These are phyloP conservation scores for Acanthis flammea DNA, from an alignment of 2,797 vertebrate genomes.

Conservation along the genomic window DNA sequence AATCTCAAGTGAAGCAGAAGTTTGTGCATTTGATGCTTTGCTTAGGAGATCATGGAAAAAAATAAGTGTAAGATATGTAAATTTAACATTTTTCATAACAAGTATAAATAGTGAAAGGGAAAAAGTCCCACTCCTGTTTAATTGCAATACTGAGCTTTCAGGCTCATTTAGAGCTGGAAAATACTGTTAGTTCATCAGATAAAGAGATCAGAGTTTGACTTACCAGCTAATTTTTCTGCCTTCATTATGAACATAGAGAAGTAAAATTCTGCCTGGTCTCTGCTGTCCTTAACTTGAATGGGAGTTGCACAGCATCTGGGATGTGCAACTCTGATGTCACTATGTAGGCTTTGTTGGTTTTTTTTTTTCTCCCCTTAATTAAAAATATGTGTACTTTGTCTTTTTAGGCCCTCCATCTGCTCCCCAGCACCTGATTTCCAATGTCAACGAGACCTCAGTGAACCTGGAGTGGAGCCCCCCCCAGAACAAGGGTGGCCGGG, in stretches of 20 bases:
- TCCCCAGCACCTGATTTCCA: slow-evolving; percentile 93
- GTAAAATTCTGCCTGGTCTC: not conserved
- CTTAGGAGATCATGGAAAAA: not conserved
- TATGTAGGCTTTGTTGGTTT: too few relatives aligned
- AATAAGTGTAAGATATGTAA: not conserved
- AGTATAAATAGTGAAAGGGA: not conserved
- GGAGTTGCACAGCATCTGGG: accelerated
- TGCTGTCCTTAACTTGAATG: not conserved
- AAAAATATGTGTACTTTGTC: not conserved
- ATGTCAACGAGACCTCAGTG: slow-evolving; percentile 96
- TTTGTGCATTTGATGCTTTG: not conserved
- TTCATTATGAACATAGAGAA: not conserved
- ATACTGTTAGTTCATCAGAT: not conserved
- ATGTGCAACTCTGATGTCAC: not conserved
- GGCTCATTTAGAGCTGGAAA: not conserved
- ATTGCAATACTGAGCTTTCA: not conserved
- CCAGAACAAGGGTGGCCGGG: slow-evolving; percentile 87
- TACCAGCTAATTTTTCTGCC: not conserved
- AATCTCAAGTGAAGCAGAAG: not conserved
- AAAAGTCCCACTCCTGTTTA: not conserved
- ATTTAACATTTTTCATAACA: not conserved
- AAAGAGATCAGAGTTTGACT: not conserved
- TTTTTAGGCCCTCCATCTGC: slow-evolving; percentile 88
- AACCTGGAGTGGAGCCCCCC: slow-evolving; percentile 95
- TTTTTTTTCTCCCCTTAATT: not conserved